A percentile compares a stretch with the other conserved stretches of the same genome.
Evolutionary conservation across 1,140 invertebrate species (phyloP).

Genomic region (Zaprionus camerounensis): DNA sequence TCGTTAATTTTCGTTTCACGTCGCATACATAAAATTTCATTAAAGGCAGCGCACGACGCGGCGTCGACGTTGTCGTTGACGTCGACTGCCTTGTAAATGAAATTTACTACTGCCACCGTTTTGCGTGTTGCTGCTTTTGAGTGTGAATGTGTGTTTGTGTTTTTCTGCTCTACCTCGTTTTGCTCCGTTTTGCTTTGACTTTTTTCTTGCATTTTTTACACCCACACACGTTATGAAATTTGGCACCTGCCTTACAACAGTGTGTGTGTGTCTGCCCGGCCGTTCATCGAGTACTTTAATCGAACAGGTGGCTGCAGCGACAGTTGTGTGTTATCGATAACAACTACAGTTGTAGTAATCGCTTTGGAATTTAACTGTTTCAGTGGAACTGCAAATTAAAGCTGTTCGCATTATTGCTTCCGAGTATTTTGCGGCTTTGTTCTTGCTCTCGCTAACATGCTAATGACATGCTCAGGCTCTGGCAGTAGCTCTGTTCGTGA

Average conservation of each 20-base stretch:
- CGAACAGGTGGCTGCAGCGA: conserved; percentile 67
- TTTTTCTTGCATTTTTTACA: conserved; percentile 33
- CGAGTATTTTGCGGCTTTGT: conserved; percentile 64
- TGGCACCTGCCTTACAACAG: conserved; percentile 40
- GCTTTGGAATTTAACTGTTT: conserved; percentile 35
- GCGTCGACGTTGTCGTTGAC: conserved; percentile 12
- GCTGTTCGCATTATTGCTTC: conserved; percentile 53
- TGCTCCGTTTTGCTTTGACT: conserved; percentile 11
- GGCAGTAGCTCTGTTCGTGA: conserved; percentile 63
- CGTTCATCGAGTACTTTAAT: conserved; percentile 65
- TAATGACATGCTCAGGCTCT: conserved; percentile 64
- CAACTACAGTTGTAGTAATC: conserved; percentile 20
- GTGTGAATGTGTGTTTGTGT: conserved; percentile 28
- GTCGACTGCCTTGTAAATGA: conserved; percentile 68
- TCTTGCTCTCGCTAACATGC: conserved; percentile 44
- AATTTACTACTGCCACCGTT: conserved; percentile 80
- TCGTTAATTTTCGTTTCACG: conserved; percentile 59
- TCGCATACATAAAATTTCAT: conserved; percentile 82
- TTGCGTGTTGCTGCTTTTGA: conserved; percentile 49
- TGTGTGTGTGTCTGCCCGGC: conserved; percentile 20
- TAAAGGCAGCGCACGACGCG: conserved; percentile 54
- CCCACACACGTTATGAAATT: conserved; percentile 62
- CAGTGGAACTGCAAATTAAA: conserved; percentile 44
- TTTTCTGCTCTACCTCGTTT: conserved; percentile 11
- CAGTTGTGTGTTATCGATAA: conserved; percentile 56